Evolutionary conservation across 2,797 vertebrate genomes (phyloP), one percentile per base, ranked within the genome.

Genomic region (Allobates femoralis): DNA sequence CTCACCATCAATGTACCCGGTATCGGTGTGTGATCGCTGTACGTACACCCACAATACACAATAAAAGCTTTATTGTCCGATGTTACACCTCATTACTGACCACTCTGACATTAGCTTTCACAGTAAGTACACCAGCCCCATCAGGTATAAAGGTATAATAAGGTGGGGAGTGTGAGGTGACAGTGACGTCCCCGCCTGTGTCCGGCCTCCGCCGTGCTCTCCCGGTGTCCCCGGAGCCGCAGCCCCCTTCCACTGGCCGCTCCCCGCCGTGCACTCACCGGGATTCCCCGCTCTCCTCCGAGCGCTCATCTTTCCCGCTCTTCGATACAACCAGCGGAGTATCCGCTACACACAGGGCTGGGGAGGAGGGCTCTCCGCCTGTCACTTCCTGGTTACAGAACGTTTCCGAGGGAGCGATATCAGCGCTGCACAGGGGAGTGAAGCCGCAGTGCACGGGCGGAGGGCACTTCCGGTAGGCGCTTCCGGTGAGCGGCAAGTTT

Each of bases 341-440:
- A 16, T 30, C 67, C 11, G 28, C 12, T 18, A n/a, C 67, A 32
- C 41, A 46, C 41, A 8, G 41, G 11, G 30, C 53, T 3, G 21
- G 19, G 75, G 51, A n/a, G 74, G 51, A 23, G 30, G 15, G 30
- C n/a, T 78, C 16, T 32, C 53, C 23, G n/a, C 10, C 18, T 12
- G n/a, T 78, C 8, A 78, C 76, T 78, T 78, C 76, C 76, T 78
- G 30, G 53, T 58, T 15, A 32, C 12, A 19, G 23, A 37, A 37
- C 14, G 81, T 83, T 83, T 75, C 81, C 46, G 34, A 3, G 69
- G 34, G 32, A 71, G 15, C 3, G 32, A 46, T 26, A 62, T 26
- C 41, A 3, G 16, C 6, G 37, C 21, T 75, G 41, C 69, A 83
- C 81, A 2, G 51, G 81, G n/a, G 67, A 83, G 21, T 74, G 81